Evolutionary conservation across 2,888 invertebrate genomes (phyloP), one percentile per base, ranked within the genome.

Genomic region (Acrobasis consociella): DNA sequence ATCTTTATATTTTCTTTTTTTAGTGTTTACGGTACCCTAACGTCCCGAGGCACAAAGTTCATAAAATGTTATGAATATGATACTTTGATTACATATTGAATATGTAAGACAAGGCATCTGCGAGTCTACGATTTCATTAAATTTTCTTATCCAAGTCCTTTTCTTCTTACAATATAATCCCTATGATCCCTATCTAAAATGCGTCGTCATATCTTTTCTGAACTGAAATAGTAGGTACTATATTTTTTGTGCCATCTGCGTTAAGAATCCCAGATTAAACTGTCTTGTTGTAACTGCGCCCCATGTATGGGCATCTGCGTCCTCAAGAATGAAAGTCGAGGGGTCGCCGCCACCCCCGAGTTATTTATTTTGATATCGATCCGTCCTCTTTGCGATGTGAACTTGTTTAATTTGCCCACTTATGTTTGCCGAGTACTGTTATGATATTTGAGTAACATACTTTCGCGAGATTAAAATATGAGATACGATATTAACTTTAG

Each of bases 321-420:
- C 81, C 82, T 85, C 69, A 79, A 80, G 82, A 72, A 74, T 63
- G 65, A 60, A 11, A 74, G 69, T 67, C 70, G 77, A 83, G 83
- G 88, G 84, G 81, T 75, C 73, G 77, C 69, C 75, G 73, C 76
- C 77, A 75, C 79, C 77, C 80, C 81, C 77, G 80, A 78, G 79
- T 83, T 86, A 85, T 90, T 87, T 89, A 87, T 86, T 85, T 83
- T 79, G 81, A 75, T 85, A 88, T 87, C 85, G 89, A 88, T 85
- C 85, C 79, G 69, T 71, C 70, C 68, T 71, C 72, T 72, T 77
- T 73, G 73, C 71, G 38, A 50, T 74, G 76, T 74, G 71, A 77
- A 79, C 75, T 76, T 72, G 67, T 72, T 77, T 78, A 71, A 74
- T 72, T 72, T 72, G 66, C 63, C 63, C 65, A 65, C 67, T 68